Evolutionary conservation across 2,113 vertebrate genomes (phyloP).

Genomic region (Oryzias curvinotus): DNA sequence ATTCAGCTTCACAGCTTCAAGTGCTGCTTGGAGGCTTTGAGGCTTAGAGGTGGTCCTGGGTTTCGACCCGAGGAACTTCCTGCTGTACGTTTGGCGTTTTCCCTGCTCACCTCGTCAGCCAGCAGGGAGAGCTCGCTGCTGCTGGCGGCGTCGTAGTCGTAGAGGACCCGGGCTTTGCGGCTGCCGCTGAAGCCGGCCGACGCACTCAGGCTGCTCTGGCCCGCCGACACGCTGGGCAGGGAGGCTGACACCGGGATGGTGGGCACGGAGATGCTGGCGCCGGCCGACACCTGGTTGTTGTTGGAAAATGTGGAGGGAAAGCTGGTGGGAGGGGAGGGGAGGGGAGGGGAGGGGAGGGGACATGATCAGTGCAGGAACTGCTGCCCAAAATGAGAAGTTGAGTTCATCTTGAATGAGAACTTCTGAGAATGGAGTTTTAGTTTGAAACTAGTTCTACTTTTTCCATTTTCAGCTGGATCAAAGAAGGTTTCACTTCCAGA

Average conservation of each 20-base stretch:
- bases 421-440: background rate
- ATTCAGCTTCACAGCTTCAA: too few relatives aligned
- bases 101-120: constrained; percentile 89
- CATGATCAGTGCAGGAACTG: background rate
- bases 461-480: too few relatives aligned
- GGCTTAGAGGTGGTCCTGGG: too few relatives aligned
- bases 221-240: constrained; percentile 79
- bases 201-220: constrained; percentile 63
- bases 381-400: background rate
- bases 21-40: too few relatives aligned
- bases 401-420: background rate
- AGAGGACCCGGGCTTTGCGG: constrained; percentile 93
- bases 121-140: constrained; percentile 95
- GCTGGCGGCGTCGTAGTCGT: constrained; percentile 96
- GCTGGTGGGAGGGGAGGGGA: constrained; percentile 65
- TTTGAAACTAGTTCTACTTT: background rate
- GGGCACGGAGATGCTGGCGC: constrained; percentile 80
- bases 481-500: too few relatives aligned
- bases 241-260: constrained; percentile 81
- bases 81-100: too few relatives aligned
- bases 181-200: constrained; percentile 84
- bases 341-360: background rate
- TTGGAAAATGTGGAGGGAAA: constrained; percentile 93
- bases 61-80: too few relatives aligned
- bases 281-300: constrained; percentile 86